Conservation (phyloP, 1,140 invertebrate genomes). For the Maconellicoccus hirsutus region DNA sequence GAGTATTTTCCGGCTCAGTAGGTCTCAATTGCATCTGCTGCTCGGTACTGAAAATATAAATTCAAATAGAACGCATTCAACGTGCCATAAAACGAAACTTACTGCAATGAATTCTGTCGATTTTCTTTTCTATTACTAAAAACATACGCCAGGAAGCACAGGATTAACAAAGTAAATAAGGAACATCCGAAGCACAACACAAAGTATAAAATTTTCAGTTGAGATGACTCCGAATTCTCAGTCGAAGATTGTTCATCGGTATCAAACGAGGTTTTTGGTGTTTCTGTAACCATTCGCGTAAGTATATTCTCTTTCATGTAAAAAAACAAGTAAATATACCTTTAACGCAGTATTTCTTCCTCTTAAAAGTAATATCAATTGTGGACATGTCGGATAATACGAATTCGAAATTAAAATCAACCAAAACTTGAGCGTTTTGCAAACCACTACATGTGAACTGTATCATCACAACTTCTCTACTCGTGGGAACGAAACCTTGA, state of each 20-base stretch:
- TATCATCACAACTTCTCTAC: neutral
- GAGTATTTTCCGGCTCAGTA: neutral
- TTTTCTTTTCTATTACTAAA: neutral
- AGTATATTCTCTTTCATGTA: neutral
- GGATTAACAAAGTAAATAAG: neutral
- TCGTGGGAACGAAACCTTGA: neutral
- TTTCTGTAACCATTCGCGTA: neutral
- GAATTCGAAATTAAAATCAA: slow-evolving; percentile 11
- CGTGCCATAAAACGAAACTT: neutral
- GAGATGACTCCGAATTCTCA: neutral
- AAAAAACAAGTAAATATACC: neutral
- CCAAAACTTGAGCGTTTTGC: neutral
- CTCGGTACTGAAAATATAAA: slow-evolving; percentile 10
- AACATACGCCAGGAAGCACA: slow-evolving; percentile 6
- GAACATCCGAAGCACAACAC: slow-evolving; percentile 1
- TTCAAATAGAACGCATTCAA: too few species aligned
- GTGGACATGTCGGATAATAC: neutral
- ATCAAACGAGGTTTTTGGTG: neutral
- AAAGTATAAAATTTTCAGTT: neutral
- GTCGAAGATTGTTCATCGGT: neutral
- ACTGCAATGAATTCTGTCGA: neutral
- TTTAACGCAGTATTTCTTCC: neutral
- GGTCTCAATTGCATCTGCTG: neutral
- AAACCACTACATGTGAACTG: neutral
- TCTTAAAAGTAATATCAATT: neutral